Conservation (phyloP, 2,888 invertebrate genomes). For the Phaedon cochleariae region DNA sequence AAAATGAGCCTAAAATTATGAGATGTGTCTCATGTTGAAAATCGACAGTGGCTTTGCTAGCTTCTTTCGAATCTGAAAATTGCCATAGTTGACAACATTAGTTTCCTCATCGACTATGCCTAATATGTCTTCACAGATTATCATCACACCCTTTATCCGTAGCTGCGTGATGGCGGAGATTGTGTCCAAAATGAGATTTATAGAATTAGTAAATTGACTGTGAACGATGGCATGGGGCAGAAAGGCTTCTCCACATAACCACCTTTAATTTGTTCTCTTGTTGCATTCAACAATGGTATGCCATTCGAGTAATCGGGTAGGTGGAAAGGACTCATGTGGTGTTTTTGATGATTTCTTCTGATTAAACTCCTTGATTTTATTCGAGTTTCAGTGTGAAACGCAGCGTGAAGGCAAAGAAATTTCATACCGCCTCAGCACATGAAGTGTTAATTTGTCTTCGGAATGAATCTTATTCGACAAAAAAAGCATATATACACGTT, state of each 20-base stretch:
- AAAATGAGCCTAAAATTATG: no score
- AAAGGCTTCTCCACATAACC: not conserved
- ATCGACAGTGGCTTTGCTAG: no score
- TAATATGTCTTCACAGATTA: not conserved
- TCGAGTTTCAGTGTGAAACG: not conserved
- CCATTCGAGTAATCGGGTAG: not conserved
- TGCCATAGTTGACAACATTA: no score
- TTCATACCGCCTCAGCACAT: not conserved
- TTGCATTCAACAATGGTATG: not conserved
- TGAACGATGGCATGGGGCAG: not conserved
- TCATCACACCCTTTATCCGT: not conserved
- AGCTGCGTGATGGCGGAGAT: not conserved
- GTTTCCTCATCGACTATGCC: no score
- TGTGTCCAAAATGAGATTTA: not conserved
- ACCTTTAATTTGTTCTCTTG: not conserved
- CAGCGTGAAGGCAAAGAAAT: not conserved
- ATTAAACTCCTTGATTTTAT: not conserved
- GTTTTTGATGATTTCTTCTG: not conserved
- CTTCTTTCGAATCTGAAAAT: no score
- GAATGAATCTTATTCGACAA: not conserved
- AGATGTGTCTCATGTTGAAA: no score
- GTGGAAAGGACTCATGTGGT: not conserved
- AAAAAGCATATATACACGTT: no score
- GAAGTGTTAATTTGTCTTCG: conserved; percentile 2
- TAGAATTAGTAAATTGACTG: not conserved